These are phyloP conservation scores for Nematopogon swammerdamellus DNA, from an alignment of 2,888 invertebrate genomes.

Conservation along the genomic window DNA sequence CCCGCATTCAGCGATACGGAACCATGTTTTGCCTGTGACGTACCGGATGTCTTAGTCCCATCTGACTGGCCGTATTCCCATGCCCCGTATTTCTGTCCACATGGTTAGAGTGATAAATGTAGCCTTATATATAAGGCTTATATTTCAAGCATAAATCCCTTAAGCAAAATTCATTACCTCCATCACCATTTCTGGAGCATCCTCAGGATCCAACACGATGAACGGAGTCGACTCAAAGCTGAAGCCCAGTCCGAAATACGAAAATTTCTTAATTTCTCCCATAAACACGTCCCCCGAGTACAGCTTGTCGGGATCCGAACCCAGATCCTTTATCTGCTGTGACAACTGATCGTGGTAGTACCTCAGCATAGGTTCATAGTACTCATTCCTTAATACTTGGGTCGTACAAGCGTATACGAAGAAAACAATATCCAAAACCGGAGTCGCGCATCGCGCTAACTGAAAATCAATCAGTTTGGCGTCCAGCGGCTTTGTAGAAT, in stretches of 20 bases:
- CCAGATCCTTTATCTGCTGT: conserved; percentile 51
- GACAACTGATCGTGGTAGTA: conserved; percentile 59
- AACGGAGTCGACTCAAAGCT: conserved; percentile 58
- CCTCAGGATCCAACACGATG: conserved; percentile 52
- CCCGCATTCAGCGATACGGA: too few species aligned
- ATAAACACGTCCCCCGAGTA: conserved; percentile 49
- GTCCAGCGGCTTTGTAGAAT: conserved; percentile 22
- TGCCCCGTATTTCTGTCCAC: too few species aligned
- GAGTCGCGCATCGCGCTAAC: conserved; percentile 55
- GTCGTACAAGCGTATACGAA: conserved; percentile 62
- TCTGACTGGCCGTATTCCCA: too few species aligned
- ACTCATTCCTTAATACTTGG: conserved; percentile 46
- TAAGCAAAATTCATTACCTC: conserved; percentile 32
- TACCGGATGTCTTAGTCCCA: too few species aligned
- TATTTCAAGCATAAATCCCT: too few species aligned
- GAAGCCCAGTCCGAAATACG: conserved; percentile 56
- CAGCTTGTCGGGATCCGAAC: conserved; percentile 55
- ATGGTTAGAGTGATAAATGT: too few species aligned
- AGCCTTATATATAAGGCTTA: too few species aligned
- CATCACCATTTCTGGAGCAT: conserved; percentile 57
- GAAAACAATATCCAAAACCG: conserved; percentile 58
- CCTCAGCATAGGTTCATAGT: conserved; percentile 58
- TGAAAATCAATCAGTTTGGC: conserved; percentile 70
- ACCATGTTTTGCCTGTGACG: too few species aligned
- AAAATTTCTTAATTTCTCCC: conserved; percentile 54